Base-by-base conservation (phyloP, 2,113 vertebrate genomes). In the Rana temporaria region DNA sequence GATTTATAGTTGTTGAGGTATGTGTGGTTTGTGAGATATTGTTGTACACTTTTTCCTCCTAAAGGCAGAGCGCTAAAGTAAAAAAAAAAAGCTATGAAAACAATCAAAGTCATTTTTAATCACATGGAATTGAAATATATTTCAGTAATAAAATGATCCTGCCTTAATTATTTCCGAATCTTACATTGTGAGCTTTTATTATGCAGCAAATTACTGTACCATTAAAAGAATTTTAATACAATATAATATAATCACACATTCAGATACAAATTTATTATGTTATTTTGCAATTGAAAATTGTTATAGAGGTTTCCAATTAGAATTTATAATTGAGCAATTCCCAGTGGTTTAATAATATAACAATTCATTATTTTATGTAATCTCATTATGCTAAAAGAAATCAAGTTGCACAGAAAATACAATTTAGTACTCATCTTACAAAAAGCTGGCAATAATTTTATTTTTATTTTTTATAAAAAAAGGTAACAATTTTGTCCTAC, bases 261-360 rank as follows among this genome's bases (percentile, higher is more conserved):
- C 63, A 82, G 20, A 82, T 82, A 83, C 20, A 53, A 60, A 83
- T 83, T 75, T 83, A 82, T 82, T 82, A 71, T 82, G 79, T 82
- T 82, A 82, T 82, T 82, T 75, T 82, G 71, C 72, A 65, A 75
- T 24, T 82, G 70, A 67, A 82, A 73, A 82, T 75, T 75, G 79
- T 82, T 75, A 68, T 68, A 76, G 53, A 59, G 32, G 63, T 68
- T 75, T 83, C 81, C 53, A 83, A 83, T 83, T 83, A 76, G 81
- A 83, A 83, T 59, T 83, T 83, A 68, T 68, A 83, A 83, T 83
- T 83, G 81, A 83, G 73, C 64, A 83, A 68, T 83, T 68, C 81
- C 72, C 72, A 4, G 34, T 59, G 72, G 72, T 68, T 76, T 83
- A 76, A 83, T 76, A 76, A 60, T 83, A 66, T 68, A 76, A 76